Conservation (phyloP, 2,888 invertebrate species). For the Drosophila merina region DNA sequence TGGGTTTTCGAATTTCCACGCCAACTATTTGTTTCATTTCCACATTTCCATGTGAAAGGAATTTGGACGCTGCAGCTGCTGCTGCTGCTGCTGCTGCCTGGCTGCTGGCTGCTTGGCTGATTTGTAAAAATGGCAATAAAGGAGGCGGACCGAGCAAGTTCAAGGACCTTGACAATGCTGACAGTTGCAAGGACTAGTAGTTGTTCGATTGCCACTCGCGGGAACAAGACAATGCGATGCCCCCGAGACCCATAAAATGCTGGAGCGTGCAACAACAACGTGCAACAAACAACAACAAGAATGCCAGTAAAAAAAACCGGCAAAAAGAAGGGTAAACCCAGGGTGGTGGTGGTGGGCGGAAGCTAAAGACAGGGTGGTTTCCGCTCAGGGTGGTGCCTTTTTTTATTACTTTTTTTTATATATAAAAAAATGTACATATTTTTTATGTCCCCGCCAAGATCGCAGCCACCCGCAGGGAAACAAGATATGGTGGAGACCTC, state of each 20-base stretch:
- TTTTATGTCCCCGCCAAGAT: slow-evolving; percentile 10
- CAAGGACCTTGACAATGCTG: slow-evolving; percentile 38
- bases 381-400: slow-evolving; percentile 4
- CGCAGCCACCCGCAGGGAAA: slow-evolving; percentile 26
- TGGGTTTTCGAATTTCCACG: slow-evolving; percentile 27
- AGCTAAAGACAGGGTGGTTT: slow-evolving; percentile 19
- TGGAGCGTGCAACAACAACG: slow-evolving; percentile 17
- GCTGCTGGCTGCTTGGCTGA: too few species aligned
- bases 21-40: slow-evolving; percentile 2
- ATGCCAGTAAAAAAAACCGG: slow-evolving; percentile 40
- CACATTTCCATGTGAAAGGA: slow-evolving; percentile 21
- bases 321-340: slow-evolving; percentile 59
- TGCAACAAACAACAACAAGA: slow-evolving; percentile 7
- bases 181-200: background rate
- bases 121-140: slow-evolving; percentile 15
- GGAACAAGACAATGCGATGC: slow-evolving; percentile 11
- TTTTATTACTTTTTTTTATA: background rate
- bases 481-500: slow-evolving; percentile 17
- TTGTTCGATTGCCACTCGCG: background rate
- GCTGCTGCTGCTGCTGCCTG: too few species aligned
- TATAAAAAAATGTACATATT: background rate
- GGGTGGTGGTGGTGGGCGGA: background rate
- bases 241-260: slow-evolving; percentile 47
- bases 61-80: slow-evolving; percentile 21
- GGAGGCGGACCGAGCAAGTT: slow-evolving; percentile 39